phyloP scores from a whole-genome alignment of 1,140 invertebrate species.

The Arion vulgaris region DNA sequence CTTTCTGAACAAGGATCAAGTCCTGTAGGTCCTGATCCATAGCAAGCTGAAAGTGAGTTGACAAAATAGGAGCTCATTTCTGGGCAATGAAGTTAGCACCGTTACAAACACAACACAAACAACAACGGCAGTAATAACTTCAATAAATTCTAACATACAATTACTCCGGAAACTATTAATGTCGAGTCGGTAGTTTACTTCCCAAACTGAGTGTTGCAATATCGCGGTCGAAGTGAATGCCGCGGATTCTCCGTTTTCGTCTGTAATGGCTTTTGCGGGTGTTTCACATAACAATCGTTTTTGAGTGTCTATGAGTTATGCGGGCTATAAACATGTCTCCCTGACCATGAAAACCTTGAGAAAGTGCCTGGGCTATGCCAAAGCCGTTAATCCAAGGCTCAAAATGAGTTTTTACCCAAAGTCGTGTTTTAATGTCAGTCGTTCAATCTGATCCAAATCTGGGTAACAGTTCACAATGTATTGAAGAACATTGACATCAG shows the following conservation, averaged over 20 bases:
- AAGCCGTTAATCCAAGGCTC: not conserved
- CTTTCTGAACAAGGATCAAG: slow-evolving; percentile 62
- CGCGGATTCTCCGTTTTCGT: not conserved
- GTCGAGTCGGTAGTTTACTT: not conserved
- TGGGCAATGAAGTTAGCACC: not conserved
- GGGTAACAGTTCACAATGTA: not conserved
- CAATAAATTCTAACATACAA: not conserved
- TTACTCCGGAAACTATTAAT: slow-evolving; percentile 9
- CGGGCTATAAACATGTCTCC: slow-evolving; percentile 18
- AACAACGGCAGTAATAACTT: not conserved
- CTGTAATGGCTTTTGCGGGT: not conserved
- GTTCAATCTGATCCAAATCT: not conserved
- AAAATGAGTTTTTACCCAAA: not conserved
- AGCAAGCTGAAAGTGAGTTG: slow-evolving; percentile 68
- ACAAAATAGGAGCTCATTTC: slow-evolving; percentile 70
- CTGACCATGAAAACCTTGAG: not conserved
- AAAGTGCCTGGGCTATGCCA: not conserved
- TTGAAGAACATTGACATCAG: not conserved
- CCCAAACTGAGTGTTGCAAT: not conserved
- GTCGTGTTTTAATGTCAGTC: not conserved
- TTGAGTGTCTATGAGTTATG: slow-evolving; percentile 9
- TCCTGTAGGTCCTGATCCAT: slow-evolving; percentile 60
- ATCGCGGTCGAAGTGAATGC: not conserved
- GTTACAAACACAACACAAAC: not conserved
- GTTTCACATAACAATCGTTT: not conserved